Conservation (phyloP, 1,140 invertebrate genomes). For the Caenorhabditis latens region DNA sequence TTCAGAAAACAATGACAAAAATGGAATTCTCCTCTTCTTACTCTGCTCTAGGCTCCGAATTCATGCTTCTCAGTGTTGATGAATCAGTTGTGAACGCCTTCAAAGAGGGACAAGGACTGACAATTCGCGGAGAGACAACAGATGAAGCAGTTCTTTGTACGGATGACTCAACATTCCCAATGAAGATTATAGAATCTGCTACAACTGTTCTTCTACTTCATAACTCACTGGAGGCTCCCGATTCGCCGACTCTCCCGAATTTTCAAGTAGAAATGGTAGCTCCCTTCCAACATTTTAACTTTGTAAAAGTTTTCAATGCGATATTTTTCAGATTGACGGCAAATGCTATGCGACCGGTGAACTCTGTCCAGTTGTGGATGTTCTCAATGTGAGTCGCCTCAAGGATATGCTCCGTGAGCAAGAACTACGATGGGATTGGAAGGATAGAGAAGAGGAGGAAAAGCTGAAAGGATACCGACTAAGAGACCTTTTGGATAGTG, state of each 20-base stretch:
- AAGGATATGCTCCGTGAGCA: conserved; percentile 40
- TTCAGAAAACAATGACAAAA: conserved; percentile 42
- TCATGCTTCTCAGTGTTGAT: conserved; percentile 41
- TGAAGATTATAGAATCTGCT: conserved; percentile 34
- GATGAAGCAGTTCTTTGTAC: conserved; percentile 33
- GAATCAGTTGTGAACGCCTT: conserved; percentile 5
- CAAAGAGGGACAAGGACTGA: not conserved
- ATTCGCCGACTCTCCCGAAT: conserved; percentile 1
- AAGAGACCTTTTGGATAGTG: conserved; percentile 12
- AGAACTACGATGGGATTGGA: conserved; percentile 31
- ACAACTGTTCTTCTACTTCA: conserved; percentile 36
- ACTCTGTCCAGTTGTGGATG: not conserved
- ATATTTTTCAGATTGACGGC: conserved; percentile 16
- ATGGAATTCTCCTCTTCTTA: not conserved
- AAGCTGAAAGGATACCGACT: not conserved
- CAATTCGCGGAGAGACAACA: conserved; percentile 21
- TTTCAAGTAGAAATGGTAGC: conserved; percentile 1
- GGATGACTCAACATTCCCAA: not conserved
- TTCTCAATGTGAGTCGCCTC: not conserved
- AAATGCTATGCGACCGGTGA: conserved; percentile 18
- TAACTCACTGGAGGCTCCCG: not conserved
- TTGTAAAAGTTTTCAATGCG: not conserved
- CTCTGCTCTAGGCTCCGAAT: not conserved
- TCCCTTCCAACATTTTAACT: not conserved
- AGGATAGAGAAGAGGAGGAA: conserved; percentile 7